Conservation (phyloP, 2,888 invertebrate species). For the Epistrophe eligans region DNA sequence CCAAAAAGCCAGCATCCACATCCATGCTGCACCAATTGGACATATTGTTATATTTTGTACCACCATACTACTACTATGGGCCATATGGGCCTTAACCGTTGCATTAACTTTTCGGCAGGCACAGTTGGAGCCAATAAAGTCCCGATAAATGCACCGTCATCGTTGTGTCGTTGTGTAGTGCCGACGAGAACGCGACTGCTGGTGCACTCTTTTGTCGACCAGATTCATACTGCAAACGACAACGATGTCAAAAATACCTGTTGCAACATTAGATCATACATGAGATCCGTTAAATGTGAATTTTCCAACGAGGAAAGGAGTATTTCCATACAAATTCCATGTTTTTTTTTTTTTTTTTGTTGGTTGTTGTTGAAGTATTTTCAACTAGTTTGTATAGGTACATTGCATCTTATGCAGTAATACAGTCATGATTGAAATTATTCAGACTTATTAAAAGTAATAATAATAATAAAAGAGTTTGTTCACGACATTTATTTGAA, state of each 20-base stretch:
- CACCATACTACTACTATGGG: conserved; percentile 36
- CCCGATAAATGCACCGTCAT: conserved; percentile 52
- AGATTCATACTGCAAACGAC: conserved; percentile 43
- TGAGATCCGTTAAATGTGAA: conserved; percentile 71
- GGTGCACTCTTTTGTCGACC: conserved; percentile 38
- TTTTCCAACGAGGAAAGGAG: conserved; percentile 57
- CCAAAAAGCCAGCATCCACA: neutral
- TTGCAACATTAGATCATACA: conserved; percentile 72
- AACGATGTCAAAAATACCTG: conserved; percentile 72
- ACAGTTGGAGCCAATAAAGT: conserved; percentile 71
- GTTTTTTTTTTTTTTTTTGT: conserved; percentile 7
- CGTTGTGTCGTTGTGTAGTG: conserved; percentile 2
- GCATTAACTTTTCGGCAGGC: conserved; percentile 59
- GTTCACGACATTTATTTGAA: too few species aligned
- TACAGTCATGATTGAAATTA: conserved; percentile 2
- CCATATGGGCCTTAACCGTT: conserved; percentile 48
- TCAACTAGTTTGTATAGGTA: conserved; percentile 21
- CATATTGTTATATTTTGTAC: conserved; percentile 71
- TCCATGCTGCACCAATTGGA: conserved; percentile 68
- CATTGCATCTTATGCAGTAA: conserved; percentile 24
- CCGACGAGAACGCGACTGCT: conserved; percentile 5
- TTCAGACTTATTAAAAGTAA: conserved; percentile 5
- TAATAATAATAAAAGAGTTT: too few species aligned
- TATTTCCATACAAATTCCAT: conserved; percentile 69
- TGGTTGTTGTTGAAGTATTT: conserved; percentile 11